Percentiles rank a stretch among this genome's conserved stretches.
Conservation (phyloP, 2,113 vertebrate genomes). For the Lasiurus borealis region DNA sequence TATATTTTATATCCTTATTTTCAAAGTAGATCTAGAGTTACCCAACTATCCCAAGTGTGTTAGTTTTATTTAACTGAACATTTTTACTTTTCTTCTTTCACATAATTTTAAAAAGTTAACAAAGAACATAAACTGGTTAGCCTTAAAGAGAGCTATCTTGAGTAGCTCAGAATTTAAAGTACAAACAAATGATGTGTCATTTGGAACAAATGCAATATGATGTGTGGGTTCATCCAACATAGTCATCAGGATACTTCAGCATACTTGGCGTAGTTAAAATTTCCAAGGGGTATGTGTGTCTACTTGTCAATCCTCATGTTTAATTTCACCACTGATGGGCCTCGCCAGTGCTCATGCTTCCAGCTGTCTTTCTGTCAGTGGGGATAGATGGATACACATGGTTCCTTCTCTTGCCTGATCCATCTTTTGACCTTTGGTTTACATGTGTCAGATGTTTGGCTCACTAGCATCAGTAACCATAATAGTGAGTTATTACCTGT, state of each 20-base stretch:
- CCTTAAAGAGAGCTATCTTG: slow-evolving; percentile 59
- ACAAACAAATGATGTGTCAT: slow-evolving; percentile 51
- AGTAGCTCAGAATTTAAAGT: slow-evolving; percentile 50
- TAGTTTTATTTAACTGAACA: slow-evolving; percentile 65
- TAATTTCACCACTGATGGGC: not conserved
- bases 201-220: slow-evolving; percentile 9
- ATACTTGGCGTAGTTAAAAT: not conserved
- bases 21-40: not conserved
- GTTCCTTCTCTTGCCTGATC: not conserved
- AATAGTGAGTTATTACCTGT: not conserved
- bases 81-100: slow-evolving; percentile 63
- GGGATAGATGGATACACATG: not conserved
- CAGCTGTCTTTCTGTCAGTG: not conserved
- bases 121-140: slow-evolving; percentile 59
- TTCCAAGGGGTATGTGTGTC: not conserved
- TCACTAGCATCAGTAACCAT: not conserved
- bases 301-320: not conserved
- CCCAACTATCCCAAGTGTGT: not conserved
- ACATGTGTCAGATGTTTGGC: not conserved
- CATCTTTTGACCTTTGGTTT: not conserved
- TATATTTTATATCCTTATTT: slow-evolving; percentile 38
- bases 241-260: not conserved
- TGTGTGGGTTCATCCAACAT: not conserved
- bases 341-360: not conserved
- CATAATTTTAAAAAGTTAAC: slow-evolving; percentile 58